Percentiles rank a stretch among this genome's conserved stretches.
Conservation (phyloP, 2,113 vertebrate species). For the Daboia siamensis region DNA sequence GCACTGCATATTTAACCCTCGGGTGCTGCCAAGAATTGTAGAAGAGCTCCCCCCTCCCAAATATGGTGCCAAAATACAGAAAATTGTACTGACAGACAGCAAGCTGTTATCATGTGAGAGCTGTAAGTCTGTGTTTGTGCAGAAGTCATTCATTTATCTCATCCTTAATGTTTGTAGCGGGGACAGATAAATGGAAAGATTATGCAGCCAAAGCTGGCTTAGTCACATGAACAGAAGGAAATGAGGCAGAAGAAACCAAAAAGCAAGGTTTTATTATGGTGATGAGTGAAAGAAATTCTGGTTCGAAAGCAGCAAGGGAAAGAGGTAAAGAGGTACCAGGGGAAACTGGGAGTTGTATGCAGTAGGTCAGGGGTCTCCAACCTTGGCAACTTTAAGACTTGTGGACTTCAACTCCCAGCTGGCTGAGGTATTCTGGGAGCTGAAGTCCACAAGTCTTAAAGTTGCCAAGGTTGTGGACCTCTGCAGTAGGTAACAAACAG, state of each 20-base stretch:
- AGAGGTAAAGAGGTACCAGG: not conserved
- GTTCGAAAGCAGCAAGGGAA: not conserved
- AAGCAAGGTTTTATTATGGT: not conserved
- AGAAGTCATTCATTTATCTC: not conserved
- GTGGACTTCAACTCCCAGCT: too few relatives aligned
- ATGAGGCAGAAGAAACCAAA: not conserved
- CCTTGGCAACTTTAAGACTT: too few relatives aligned
- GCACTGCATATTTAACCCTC: constrained; percentile 1
- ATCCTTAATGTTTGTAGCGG: not conserved
- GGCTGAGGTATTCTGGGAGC: too few relatives aligned
- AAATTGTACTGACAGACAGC: not conserved
- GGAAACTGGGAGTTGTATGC: not conserved
- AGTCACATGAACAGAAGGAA: not conserved
- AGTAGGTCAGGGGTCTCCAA: not conserved
- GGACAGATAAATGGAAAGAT: not conserved
- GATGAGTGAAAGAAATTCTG: not conserved
- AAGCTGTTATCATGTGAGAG: not conserved
- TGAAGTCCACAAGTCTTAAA: too few relatives aligned
- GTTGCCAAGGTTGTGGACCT: too few relatives aligned
- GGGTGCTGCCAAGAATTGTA: not conserved
- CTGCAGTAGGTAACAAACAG: not conserved
- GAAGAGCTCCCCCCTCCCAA: not conserved
- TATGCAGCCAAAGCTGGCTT: not conserved
- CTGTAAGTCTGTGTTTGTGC: not conserved
- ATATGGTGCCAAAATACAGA: not conserved